Base-by-base conservation (phyloP, 2,797 vertebrate genomes). In the Enteromius mattozi region DNA sequence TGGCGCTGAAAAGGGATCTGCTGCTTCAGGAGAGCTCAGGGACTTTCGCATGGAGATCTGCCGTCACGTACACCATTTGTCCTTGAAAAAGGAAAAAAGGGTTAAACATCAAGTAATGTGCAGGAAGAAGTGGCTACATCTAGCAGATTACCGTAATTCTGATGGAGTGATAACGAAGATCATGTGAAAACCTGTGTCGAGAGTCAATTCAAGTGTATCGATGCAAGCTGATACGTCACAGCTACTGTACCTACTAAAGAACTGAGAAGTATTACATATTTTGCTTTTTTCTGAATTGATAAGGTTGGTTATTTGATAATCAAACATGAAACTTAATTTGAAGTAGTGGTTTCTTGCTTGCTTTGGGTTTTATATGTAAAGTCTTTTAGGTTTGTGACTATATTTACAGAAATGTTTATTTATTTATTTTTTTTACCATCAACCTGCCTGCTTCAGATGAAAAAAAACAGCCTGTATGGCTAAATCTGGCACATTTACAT, bases 1-100 rank as follows among this genome's bases (percentile, higher is more conserved):
- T 99, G 98, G 96, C 94, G 94, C 93, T 94, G 96, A 96, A 97
- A 97, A 95, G 95, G 95, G 93, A 97, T 97, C 96, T 96, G 96
- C 97, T 92, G 95, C 96, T 96, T 93, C 93, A 94, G 78, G 92
- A 87, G 96, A 95, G 96, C 97, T 96, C 92, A 78, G 97, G 97
- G 97, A 97, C 96, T 95, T 84, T 96, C 93, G 88, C 93, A 94
- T 95, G 92, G 95, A 87, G 96, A 97, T 96, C 94, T 91, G 90
- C 93, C 94, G 95, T 95, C 95, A 96, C 92, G 93, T 93, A 91
- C 95, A 91, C 91, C 93, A 85, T 97, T 98, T 96, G 98, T 98
- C 98, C 98, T 99, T 99, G 97, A 98, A 94, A 96, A 97, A 95
- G 87, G 74, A 54, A 82, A 85, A 66, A 86, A 78, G 87, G 89